Evolutionary conservation across 2,888 invertebrate genomes (phyloP), one percentile per base, ranked within the genome.

Genomic region (Lasioglossum villosulum): DNA sequence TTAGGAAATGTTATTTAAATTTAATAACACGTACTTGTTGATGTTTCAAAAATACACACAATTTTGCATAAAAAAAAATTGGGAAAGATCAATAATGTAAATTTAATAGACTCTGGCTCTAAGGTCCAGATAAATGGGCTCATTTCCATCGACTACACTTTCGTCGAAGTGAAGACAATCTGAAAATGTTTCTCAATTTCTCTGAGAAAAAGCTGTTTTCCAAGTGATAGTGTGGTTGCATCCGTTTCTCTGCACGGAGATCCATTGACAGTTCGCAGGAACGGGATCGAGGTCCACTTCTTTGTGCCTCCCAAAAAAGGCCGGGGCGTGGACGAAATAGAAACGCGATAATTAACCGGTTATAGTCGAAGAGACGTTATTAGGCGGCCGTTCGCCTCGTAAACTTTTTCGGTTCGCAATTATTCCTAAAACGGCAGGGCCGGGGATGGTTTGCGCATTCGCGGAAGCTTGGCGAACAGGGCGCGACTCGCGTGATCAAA

Each of bases 331-430:
- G 78, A 66, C 80, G 75, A 84, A 80, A 80, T 80, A 84, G 80
- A 84, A 86, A 84, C 77, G 66, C 71, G 80, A 75, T 86, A 86
- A 80, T 86, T 75, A 84, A 80, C 84, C 80, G 80, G 84, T 84
- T 82, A 27, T 72, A 48, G 56, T 52, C 42, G 66, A 48, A 10
- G 63, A 19, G 71, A 66, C 63, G 75, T 72, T 59, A 72, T 75
- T 81, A 71, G 52, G 59, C 63, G 10, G 56, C 48, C 16, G 59
- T 56, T 37, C n/a, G 75, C 37, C 39, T 16, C 27, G 72, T 66
- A 73, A 39, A 19, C 52, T 34, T 68, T 63, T 78, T 42, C 42
- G 59, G 71, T 48, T 78, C n/a, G 78, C 66, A 71, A 52, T 59
- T 37, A 37, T 48, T 81, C 48, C 34, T 74, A 74, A 74, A 70